Evolutionary conservation across 2,797 vertebrate genomes (phyloP), one percentile per base, ranked within the genome.

Genomic region (Clarias fuscus): DNA sequence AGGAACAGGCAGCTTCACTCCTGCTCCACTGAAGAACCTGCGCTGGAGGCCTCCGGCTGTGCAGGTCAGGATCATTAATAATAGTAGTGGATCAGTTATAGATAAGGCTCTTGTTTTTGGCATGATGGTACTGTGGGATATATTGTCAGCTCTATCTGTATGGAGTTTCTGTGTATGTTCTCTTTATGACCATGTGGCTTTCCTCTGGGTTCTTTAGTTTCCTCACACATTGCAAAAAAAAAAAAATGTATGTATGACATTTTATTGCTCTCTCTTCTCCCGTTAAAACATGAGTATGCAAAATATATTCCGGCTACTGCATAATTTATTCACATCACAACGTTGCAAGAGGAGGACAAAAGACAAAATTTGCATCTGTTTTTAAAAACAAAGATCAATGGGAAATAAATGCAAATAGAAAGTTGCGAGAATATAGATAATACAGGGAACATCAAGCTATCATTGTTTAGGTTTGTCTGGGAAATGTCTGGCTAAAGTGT

Each of bases 31-130:
- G 76, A 98, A 96, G 84, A 99, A 99, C 93, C 91, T 98, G 85
- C 96, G 98, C 76, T 99, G 98, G 98, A 97, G 96, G 80, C 97
- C 98, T 0, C 96, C 96, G 0, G 94, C 96, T 2, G 94, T 97
- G 5, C 97, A 98, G 97, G 98, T 99, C 24, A 24, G 14, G 37
- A 48, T 76, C 15, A 64, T 10, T 73, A 11, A n/a, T 61, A n/a
- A 30, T n/a, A 61, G 22, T 17, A 17, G 14, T 27, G 53, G 27
- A 30, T 27, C 7, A 58, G 48, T 76, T 58, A 20, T 76, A 30
- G 73, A 58, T 77, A 11, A 6, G 53, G 15, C 33, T 77, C n/a
- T 27, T 53, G 17, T 75, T 53, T 75, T 56, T 73, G 71, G 71
- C 15, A 17, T 53, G 72, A 6, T 53, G 72, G 15, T 7, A 27